Percentiles rank a stretch among this genome's conserved stretches.
Conservation (phyloP, 2,888 invertebrate genomes). For the Myopa testacea region DNA sequence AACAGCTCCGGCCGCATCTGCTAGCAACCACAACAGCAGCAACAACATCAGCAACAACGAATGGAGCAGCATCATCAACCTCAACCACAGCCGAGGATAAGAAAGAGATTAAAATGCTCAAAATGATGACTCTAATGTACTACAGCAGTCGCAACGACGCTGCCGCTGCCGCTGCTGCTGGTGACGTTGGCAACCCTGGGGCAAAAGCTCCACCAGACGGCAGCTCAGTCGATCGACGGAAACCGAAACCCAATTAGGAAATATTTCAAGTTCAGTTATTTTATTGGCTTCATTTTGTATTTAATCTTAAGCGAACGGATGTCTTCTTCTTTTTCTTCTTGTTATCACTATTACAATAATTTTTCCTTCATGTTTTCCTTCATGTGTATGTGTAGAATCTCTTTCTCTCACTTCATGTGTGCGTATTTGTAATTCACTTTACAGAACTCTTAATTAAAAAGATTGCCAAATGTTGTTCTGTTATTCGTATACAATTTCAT, state of each 20-base stretch:
- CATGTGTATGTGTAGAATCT: too few species aligned
- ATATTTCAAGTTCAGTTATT: background rate
- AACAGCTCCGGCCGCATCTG: constrained; percentile 32
- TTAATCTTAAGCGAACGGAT: too few species aligned
- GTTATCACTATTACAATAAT: too few species aligned
- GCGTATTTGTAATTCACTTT: background rate
- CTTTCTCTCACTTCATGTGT: too few species aligned
- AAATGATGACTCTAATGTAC: constrained; percentile 66
- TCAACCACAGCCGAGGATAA: constrained; percentile 60
- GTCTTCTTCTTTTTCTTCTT: too few species aligned
- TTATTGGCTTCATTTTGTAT: constrained; percentile 36
- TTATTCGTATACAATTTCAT: constrained; percentile 4
- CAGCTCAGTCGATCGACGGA: constrained; percentile 33
- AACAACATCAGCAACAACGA: constrained; percentile 37
- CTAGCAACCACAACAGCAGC: background rate
- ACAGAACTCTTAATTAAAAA: background rate
- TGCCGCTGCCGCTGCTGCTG: constrained; percentile 36
- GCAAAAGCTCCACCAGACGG: background rate
- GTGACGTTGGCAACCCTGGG: constrained; percentile 45
- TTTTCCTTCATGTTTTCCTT: too few species aligned
- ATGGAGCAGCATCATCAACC: constrained; percentile 40
- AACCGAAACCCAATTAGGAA: constrained; percentile 40
- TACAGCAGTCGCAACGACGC: constrained; percentile 51
- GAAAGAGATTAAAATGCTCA: constrained; percentile 65
- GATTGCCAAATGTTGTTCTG: constrained; percentile 24